phyloP scores from a whole-genome alignment of 64 coral and sea anemone genomes.

The Montipora efflorescens region DNA sequence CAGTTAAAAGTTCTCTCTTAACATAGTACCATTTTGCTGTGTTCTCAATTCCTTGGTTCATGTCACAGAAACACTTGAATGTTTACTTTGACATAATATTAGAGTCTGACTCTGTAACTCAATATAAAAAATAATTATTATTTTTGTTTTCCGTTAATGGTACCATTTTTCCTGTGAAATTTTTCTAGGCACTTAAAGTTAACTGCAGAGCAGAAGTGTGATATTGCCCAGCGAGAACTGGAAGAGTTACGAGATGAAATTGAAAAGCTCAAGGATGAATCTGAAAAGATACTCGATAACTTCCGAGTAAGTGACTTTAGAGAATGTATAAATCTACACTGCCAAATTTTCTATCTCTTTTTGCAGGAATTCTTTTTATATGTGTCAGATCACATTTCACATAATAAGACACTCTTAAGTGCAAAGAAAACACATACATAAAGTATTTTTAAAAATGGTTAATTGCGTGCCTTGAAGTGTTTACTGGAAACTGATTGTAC shows the following conservation, averaged over 20 bases:
- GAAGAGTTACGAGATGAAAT: constrained; percentile 99
- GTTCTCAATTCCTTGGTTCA: neutral
- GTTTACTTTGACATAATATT: neutral
- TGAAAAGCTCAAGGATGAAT: constrained; percentile 93
- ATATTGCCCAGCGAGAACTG: constrained; percentile 96
- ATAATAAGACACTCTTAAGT: too few species aligned
- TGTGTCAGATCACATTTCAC: too few species aligned
- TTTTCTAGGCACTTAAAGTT: constrained; percentile 90
- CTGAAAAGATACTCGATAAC: constrained; percentile 97
- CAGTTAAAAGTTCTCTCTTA: too few species aligned
- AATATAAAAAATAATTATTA: too few species aligned
- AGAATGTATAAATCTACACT: neutral
- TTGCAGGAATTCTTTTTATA: too few species aligned
- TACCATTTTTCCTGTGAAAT: neutral
- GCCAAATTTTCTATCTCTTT: too few species aligned
- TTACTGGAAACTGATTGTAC: too few species aligned
- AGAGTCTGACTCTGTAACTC: too few species aligned
- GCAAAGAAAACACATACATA: too few species aligned
- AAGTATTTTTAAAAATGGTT: too few species aligned
- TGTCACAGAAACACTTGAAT: neutral
- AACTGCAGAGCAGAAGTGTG: constrained; percentile 98
- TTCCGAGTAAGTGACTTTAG: constrained; percentile 73
- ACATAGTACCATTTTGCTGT: neutral
- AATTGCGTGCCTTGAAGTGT: too few species aligned
- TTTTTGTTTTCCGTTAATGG: too few species aligned